phyloP scores from a whole-genome alignment of 2,888 invertebrate genomes.

The Poecilobothrus nobilitatus region DNA sequence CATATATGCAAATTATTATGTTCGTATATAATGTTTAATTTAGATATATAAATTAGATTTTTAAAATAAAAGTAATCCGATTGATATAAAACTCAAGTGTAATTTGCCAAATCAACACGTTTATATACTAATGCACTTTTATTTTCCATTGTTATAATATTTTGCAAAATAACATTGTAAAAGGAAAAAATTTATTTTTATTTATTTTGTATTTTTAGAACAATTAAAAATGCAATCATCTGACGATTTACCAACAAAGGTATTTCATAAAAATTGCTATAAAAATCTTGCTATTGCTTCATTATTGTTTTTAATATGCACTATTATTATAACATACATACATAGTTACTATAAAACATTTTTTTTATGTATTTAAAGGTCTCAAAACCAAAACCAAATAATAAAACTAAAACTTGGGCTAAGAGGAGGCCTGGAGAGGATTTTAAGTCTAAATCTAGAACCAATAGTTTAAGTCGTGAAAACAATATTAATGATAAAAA shows the following conservation, averaged over 20 bases:
- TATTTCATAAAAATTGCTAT: neutral
- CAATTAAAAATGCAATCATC: neutral
- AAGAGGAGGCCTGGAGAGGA: neutral
- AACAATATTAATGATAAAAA: neutral
- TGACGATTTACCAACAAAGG: neutral
- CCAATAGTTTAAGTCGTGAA: neutral
- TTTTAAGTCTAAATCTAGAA: neutral
- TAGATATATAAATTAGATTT: too few species aligned
- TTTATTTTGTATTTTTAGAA: neutral
- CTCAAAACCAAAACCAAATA: neutral
- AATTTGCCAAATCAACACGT: neutral
- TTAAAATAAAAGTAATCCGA: too few species aligned
- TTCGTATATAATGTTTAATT: too few species aligned
- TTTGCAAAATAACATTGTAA: neutral
- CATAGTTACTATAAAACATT: neutral
- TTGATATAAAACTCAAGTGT: neutral
- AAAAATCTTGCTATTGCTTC: neutral
- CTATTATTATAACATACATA: too few species aligned
- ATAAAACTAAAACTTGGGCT: neutral
- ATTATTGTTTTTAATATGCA: too few species aligned
- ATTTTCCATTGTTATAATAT: too few species aligned
- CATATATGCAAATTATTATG: too few species aligned
- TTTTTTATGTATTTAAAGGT: neutral
- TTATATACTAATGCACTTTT: neutral
- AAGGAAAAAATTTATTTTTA: neutral